Base-by-base conservation (phyloP, 2,888 invertebrate species). In the Melieria crassipennis region DNA sequence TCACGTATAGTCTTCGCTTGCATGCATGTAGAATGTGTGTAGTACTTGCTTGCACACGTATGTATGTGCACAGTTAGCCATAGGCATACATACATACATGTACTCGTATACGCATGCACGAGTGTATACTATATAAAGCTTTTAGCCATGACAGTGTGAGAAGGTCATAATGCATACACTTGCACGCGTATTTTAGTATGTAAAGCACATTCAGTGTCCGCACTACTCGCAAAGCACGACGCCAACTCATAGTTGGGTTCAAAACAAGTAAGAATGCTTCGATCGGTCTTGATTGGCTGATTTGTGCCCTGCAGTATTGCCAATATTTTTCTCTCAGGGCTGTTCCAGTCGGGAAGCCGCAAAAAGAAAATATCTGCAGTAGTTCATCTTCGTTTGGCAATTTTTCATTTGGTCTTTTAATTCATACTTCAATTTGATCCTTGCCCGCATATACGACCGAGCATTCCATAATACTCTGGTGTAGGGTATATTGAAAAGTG, bases 131-230 rank as follows among this genome's bases (percentile, higher is more conserved):
- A 47, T 7, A 10, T 62, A 48, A 13, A 10, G 30, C 30, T 62
- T 16, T 82, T 84, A 85, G 82, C 85, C 85, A 82, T 85, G 85
- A 85, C 85, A 85, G 84, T 85, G 83, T 82, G 85, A 83, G 85
- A 85, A 85, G 85, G 85, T 85, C 84, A 84, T 78, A 78, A 78
- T 78, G 79, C 79, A 79, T 74, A 78, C 30, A 30, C 3, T 30
- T 78, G 79, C 65, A 72, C 62, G 57, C 30, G 42, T 52, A 50
- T 43, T 47, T 48, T 48, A 48, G 63, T 69, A 57, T 50, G 52
- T 50, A n/a, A 2, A 50, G 10, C 10, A 11, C 52, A n/a, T 50
- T 50, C 10, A 50, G 52, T 50, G 52, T 50, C 10, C 10, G n/a
- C n/a, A 30, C 30, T 30, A 30, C 30, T 61, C 60, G 45, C 60